Conservation (phyloP, 2,113 vertebrate genomes). For the Gambusia holbrooki region DNA sequence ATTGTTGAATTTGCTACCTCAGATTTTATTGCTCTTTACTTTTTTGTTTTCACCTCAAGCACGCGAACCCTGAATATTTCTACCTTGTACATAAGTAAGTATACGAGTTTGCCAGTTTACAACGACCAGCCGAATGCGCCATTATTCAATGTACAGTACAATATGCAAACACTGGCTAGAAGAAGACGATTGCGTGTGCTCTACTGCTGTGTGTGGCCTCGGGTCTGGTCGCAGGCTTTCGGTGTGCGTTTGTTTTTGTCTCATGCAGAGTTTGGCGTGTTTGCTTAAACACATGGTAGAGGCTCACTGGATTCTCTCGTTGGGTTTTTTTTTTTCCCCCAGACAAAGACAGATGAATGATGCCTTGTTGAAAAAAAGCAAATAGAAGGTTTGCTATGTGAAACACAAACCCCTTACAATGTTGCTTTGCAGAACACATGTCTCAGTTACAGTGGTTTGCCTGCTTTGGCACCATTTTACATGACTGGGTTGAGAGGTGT, state of each 20-base stretch:
- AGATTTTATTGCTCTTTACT: slow-evolving; percentile 62
- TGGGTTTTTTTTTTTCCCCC: slow-evolving; percentile 19
- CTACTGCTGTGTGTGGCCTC: slow-evolving; percentile 37
- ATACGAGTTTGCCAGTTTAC: slow-evolving; percentile 71
- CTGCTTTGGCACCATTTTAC: background rate
- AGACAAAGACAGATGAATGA: slow-evolving; percentile 10
- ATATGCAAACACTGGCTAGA: slow-evolving; percentile 78
- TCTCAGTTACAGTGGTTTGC: background rate
- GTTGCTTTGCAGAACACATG: background rate
- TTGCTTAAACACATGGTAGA: slow-evolving; percentile 25
- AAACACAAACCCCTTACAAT: slow-evolving; percentile 34
- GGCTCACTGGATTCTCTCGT: slow-evolving; percentile 21
- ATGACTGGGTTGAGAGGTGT: background rate
- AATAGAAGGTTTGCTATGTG: slow-evolving; percentile 1
- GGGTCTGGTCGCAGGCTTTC: slow-evolving; percentile 52
- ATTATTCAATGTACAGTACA: slow-evolving; percentile 67
- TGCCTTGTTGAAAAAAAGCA: background rate
- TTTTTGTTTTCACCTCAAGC: slow-evolving; percentile 32
- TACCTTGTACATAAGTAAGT: slow-evolving; percentile 42
- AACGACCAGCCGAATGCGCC: slow-evolving; percentile 65
- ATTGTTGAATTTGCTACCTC: slow-evolving; percentile 75
- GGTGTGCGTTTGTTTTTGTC: slow-evolving; percentile 35
- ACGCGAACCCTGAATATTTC: slow-evolving; percentile 50
- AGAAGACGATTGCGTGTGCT: slow-evolving; percentile 55
- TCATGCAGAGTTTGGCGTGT: slow-evolving; percentile 32